phyloP scores from a whole-genome alignment of 2,888 invertebrate species.

The Toxonevra muliebris region DNA sequence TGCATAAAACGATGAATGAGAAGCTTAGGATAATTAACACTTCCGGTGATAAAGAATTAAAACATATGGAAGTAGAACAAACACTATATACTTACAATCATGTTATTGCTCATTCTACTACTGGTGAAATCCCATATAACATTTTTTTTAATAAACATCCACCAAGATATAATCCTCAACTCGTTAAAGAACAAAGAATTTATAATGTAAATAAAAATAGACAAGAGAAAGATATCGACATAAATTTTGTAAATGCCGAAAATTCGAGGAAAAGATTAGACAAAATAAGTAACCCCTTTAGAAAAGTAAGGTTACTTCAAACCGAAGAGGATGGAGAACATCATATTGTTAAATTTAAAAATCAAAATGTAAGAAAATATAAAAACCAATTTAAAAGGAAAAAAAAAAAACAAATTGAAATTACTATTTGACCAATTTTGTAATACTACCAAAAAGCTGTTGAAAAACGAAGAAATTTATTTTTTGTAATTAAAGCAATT shows the following conservation, averaged over 20 bases:
- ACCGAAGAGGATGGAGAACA: constrained; percentile 7
- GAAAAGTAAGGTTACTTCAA: constrained; percentile 17
- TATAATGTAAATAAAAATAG: constrained; percentile 20
- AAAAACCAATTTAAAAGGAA: no score
- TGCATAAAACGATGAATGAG: constrained; percentile 34
- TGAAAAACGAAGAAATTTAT: no score
- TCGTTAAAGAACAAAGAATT: constrained; percentile 20
- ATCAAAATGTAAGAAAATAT: no score
- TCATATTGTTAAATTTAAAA: no score
- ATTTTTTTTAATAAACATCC: constrained; percentile 22
- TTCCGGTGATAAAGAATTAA: constrained; percentile 20
- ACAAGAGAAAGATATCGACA: constrained; percentile 19
- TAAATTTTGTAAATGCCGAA: constrained; percentile 24
- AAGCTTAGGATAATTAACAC: no score
- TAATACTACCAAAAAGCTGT: no score
- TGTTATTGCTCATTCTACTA: constrained; percentile 23
- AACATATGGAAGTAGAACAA: constrained; percentile 18
- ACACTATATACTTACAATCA: constrained; percentile 21
- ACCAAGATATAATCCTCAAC: constrained; percentile 14
- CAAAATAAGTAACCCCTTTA: constrained; percentile 18
- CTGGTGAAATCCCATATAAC: constrained; percentile 24
- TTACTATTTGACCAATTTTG: no score
- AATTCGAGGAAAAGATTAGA: constrained; percentile 22
- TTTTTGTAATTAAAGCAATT: no score
- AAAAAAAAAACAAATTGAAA: no score